These are phyloP conservation scores for Aegithalos caudatus DNA, from an alignment of 2,113 vertebrate species.

Conservation along the genomic window DNA sequence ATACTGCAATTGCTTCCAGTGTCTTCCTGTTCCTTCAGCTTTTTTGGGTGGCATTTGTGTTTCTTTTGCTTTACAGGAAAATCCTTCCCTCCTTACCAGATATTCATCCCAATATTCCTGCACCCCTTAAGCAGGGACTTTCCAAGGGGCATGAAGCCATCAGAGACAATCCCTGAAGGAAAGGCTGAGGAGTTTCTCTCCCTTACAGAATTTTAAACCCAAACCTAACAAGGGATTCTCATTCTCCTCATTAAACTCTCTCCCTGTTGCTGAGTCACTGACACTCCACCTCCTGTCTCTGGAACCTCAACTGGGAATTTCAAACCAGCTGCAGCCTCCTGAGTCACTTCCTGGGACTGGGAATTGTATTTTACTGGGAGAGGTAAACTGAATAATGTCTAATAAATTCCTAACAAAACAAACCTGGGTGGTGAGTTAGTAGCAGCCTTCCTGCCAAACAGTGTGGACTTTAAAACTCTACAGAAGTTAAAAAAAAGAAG, in stretches of 20 bases:
- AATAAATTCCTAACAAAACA: neutral
- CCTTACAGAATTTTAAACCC: neutral
- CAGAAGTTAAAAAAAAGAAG: rapidly evolving
- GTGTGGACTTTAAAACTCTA: neutral
- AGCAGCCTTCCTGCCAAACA: neutral
- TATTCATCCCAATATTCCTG: neutral
- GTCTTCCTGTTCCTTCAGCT: neutral
- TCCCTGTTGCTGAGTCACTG: neutral
- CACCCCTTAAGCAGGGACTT: neutral
- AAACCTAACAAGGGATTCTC: neutral
- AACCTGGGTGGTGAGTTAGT: neutral
- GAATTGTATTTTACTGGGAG: neutral
- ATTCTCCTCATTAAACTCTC: neutral
- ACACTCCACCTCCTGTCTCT: neutral
- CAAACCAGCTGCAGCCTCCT: neutral
- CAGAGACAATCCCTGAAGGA: neutral
- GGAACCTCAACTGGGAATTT: neutral
- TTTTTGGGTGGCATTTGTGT: neutral
- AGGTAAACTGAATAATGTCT: neutral
- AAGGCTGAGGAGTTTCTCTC: neutral
- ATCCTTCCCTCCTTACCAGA: neutral
- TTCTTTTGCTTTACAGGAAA: neutral
- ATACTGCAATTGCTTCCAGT: slow-evolving; percentile 15
- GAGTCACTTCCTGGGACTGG: neutral
- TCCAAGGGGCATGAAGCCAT: neutral